Evolutionary conservation across 2,797 vertebrate species (phyloP).

Genomic region (Bufotes viridis): DNA sequence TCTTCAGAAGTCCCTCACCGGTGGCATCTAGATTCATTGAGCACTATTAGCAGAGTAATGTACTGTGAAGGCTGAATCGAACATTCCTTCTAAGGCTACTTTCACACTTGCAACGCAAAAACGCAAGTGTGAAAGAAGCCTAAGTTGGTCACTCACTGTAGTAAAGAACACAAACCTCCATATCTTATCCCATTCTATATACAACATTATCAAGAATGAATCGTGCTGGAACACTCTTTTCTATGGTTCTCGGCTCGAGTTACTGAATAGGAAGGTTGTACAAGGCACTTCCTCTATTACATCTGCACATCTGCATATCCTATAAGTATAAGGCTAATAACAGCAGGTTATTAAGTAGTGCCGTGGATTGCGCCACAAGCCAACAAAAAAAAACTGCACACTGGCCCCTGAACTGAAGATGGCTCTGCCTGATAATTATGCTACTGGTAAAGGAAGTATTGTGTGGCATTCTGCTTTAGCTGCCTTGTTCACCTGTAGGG

Average conservation of each 20-base stretch:
- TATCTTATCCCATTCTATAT: slow-evolving; percentile 29
- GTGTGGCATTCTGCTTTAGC: neutral
- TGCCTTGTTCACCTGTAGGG: neutral
- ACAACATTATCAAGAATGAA: neutral
- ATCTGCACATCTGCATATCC: no score
- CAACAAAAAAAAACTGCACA: no score
- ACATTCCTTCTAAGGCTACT: slow-evolving; percentile 9
- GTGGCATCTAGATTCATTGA: neutral
- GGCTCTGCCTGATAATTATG: neutral
- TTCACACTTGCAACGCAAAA: no score
- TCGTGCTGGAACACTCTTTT: neutral
- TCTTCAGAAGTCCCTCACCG: neutral
- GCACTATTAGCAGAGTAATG: neutral
- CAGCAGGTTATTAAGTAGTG: no score
- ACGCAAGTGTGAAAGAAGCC: no score
- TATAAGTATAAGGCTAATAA: no score
- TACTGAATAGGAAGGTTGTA: neutral
- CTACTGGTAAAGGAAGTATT: neutral
- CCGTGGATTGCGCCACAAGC: no score
- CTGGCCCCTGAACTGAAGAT: neutral
- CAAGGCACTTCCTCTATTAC: no score
- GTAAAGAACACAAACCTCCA: slow-evolving; percentile 26
- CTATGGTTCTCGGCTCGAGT: neutral
- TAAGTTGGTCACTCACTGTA: neutral
- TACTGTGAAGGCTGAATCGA: neutral